phyloP scores from a whole-genome alignment of 2,888 invertebrate species.

The Thera britannica region DNA sequence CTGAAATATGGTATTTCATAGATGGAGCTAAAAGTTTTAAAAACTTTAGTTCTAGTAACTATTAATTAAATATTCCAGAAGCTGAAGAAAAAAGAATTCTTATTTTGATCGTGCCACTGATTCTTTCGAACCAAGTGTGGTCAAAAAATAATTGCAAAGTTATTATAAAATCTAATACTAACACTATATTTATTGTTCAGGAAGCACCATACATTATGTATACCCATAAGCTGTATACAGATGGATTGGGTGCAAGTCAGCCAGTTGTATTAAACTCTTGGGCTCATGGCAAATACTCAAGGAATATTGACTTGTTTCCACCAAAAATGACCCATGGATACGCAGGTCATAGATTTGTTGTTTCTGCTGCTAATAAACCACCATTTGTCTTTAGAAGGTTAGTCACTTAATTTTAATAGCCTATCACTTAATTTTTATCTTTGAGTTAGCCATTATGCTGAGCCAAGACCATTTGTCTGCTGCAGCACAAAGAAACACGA shows the following conservation, averaged over 20 bases:
- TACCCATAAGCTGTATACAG: constrained; percentile 89
- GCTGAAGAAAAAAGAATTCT: too few species aligned
- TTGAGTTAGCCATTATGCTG: too few species aligned
- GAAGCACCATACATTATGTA: constrained; percentile 89
- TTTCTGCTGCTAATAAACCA: constrained; percentile 89
- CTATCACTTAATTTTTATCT: too few species aligned
- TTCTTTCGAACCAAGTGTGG: too few species aligned
- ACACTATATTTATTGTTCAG: constrained; percentile 57
- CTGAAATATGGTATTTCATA: too few species aligned
- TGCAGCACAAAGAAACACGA: too few species aligned
- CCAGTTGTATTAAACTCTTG: constrained; percentile 89
- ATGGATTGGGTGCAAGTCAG: constrained; percentile 89
- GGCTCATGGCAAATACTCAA: constrained; percentile 86
- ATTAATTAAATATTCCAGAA: not conserved
- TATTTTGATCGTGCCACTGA: too few species aligned
- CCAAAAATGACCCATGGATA: constrained; percentile 88
- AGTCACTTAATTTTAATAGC: not conserved
- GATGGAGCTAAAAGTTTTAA: too few species aligned
- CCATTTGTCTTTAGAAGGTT: constrained; percentile 89
- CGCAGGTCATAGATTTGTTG: constrained; percentile 89
- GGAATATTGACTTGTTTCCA: constrained; percentile 88
- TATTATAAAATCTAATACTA: too few species aligned
- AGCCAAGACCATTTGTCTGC: too few species aligned
- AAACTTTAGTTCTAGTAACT: not conserved
- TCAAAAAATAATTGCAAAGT: too few species aligned